A percentile compares a stretch with the other conserved stretches of the same genome.
Evolutionary conservation across 2,797 vertebrate species (phyloP).

Genomic region (Tenualosa ilisha): DNA sequence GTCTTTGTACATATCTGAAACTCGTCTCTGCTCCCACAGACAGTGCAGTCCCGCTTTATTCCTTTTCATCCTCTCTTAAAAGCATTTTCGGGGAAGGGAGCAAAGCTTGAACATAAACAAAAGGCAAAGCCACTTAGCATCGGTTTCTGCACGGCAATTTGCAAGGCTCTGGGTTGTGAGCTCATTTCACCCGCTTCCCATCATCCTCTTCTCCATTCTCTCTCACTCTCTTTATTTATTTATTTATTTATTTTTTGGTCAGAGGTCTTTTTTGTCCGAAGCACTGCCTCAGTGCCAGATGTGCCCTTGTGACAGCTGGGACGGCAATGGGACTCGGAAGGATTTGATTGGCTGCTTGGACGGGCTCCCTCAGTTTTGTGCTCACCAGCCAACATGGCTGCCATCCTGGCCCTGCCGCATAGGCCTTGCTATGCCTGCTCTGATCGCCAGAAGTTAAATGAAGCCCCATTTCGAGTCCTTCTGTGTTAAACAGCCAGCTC

Average conservation of each 20-base stretch:
- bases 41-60: background rate
- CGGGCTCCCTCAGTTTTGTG: background rate
- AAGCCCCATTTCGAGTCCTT: background rate
- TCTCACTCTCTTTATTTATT: background rate
- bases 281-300: background rate
- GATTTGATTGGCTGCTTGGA: background rate
- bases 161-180: background rate
- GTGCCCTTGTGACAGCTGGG: slow-evolving; percentile 9
- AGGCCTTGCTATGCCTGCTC: background rate
- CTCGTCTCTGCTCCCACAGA: background rate
- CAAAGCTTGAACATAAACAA: slow-evolving; percentile 13
- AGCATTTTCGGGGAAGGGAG: background rate
- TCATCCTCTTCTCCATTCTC: background rate
- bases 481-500: background rate
- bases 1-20: background rate
- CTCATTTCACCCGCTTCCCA: background rate
- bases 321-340: background rate
- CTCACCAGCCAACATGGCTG: background rate
- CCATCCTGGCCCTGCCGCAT: background rate
- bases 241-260: background rate
- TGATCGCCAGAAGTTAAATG: background rate
- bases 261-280: background rate
- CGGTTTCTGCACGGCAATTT: background rate
- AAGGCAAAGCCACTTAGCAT: slow-evolving; percentile 9
- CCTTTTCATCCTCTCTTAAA: slow-evolving; percentile 17